phyloP scores from a whole-genome alignment of 2,113 vertebrate species.

The Mesembrinibis cayennensis region DNA sequence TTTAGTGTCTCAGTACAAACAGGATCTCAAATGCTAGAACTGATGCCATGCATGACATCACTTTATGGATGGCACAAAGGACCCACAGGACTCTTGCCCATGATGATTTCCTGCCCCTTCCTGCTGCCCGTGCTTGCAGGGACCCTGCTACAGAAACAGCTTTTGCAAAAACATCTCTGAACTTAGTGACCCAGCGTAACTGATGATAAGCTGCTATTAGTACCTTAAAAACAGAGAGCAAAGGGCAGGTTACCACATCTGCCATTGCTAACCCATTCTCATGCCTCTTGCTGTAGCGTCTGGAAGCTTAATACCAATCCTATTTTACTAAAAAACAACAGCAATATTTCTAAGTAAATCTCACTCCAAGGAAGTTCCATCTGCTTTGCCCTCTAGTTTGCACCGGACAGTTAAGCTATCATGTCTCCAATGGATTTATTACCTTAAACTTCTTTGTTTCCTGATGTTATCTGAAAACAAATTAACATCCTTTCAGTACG shows the following conservation, averaged over 20 bases:
- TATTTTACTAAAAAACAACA: background rate
- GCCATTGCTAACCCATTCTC: background rate
- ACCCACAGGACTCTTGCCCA: background rate
- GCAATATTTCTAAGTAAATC: background rate
- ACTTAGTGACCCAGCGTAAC: background rate
- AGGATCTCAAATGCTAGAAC: background rate
- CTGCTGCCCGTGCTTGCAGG: background rate
- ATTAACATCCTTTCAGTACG: background rate
- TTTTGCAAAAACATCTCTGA: constrained; percentile 4
- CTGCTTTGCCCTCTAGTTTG: background rate
- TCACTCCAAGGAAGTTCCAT: background rate
- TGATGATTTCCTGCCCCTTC: background rate
- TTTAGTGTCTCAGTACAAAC: background rate
- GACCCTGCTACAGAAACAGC: background rate
- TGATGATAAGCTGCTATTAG: background rate
- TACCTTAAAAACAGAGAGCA: constrained; percentile 28
- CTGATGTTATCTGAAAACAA: background rate
- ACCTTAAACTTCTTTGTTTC: background rate
- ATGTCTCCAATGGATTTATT: background rate
- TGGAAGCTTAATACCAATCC: background rate
- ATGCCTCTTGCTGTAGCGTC: background rate
- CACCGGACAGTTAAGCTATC: background rate
- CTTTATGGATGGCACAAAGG: background rate
- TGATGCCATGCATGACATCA: background rate
- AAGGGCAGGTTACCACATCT: constrained; percentile 47